phyloP scores from a whole-genome alignment of 1,140 invertebrate genomes.

The Neotoxoptera formosana region DNA sequence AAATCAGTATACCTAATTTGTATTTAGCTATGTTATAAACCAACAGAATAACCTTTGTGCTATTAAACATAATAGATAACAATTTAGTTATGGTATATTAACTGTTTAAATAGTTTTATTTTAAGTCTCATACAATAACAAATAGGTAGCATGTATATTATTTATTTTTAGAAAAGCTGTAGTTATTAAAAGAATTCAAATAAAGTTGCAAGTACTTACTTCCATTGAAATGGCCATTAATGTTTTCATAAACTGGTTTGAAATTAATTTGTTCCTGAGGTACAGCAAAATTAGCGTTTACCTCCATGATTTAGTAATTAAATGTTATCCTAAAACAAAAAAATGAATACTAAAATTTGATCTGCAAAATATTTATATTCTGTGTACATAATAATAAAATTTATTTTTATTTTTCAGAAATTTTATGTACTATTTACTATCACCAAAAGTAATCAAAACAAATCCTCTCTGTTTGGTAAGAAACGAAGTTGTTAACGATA shows the following conservation, averaged over 20 bases:
- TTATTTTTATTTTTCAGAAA: slow-evolving; percentile 69
- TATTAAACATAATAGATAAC: background rate
- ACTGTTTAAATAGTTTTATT: background rate
- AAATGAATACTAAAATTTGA: background rate
- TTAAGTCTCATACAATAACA: background rate
- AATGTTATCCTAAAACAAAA: slow-evolving; percentile 28
- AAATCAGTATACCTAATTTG: background rate
- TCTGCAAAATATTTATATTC: background rate
- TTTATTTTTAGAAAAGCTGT: background rate
- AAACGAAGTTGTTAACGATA: slow-evolving; percentile 80
- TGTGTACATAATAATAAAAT: background rate
- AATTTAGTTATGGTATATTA: background rate
- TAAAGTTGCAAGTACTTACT: slow-evolving; percentile 21
- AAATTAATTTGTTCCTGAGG: slow-evolving; percentile 38
- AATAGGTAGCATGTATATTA: background rate
- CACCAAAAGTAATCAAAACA: slow-evolving; percentile 71
- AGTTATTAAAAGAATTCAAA: background rate
- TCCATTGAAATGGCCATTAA: slow-evolving; percentile 51
- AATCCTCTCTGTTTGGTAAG: slow-evolving; percentile 79
- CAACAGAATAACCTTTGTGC: background rate
- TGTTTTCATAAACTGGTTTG: slow-evolving; percentile 38
- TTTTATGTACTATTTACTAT: slow-evolving; percentile 74
- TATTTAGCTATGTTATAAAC: background rate
- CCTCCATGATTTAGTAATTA: slow-evolving; percentile 27
- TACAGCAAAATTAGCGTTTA: slow-evolving; percentile 17